phyloP scores from a whole-genome alignment of 2,113 vertebrate genomes.

The Sterrhoptilus dennistouni region DNA sequence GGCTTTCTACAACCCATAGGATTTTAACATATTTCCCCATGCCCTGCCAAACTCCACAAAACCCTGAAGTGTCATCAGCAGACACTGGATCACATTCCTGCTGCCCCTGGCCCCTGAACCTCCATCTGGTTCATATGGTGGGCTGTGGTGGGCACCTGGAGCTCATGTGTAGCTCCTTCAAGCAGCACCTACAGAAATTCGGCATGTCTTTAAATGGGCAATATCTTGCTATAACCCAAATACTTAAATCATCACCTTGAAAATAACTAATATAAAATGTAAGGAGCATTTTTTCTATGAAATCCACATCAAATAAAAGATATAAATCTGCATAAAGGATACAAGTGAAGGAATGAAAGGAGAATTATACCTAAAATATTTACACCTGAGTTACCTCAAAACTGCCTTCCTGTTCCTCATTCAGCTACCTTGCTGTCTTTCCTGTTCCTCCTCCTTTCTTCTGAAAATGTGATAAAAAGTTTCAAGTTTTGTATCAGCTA shows the following conservation, averaged over 20 bases:
- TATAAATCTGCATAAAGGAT: neutral
- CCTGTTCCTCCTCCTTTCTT: neutral
- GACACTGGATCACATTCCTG: neutral
- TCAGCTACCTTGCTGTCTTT: neutral
- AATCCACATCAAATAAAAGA: neutral
- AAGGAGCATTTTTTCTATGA: neutral
- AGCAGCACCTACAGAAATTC: neutral
- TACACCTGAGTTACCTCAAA: neutral
- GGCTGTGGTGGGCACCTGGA: accelerated
- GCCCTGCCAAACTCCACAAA: neutral
- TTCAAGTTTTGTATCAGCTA: neutral
- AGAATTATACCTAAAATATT: neutral
- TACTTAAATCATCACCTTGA: neutral
- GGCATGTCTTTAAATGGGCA: neutral
- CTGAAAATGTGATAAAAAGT: neutral
- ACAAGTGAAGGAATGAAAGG: neutral
- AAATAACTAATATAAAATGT: neutral
- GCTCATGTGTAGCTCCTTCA: neutral
- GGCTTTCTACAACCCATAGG: neutral
- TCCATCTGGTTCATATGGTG: neutral
- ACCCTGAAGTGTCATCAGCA: neutral
- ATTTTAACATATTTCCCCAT: neutral
- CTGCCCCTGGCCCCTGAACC: neutral
- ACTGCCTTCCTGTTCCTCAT: neutral
- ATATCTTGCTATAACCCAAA: neutral